phyloP scores from a whole-genome alignment of 2,888 invertebrate genomes.

The Chloroclysta siterata region DNA sequence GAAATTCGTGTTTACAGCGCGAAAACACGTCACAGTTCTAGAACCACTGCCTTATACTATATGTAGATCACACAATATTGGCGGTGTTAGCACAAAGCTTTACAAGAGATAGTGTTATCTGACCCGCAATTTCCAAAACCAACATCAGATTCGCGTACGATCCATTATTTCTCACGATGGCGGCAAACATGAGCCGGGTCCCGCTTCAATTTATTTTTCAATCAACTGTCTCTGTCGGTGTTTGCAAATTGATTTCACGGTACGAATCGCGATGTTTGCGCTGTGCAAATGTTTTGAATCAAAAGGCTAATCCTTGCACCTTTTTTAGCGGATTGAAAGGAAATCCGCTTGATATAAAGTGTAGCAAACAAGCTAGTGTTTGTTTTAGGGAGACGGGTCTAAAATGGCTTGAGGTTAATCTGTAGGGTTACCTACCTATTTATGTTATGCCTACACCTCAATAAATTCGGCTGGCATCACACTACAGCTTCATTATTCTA shows the following conservation, averaged over 20 bases:
- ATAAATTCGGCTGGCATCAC: too few species aligned
- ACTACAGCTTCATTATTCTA: too few species aligned
- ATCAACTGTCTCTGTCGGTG: constrained; percentile 48
- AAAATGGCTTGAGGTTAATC: too few species aligned
- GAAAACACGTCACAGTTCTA: too few species aligned
- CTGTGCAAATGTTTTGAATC: constrained; percentile 19
- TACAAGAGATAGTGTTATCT: neutral
- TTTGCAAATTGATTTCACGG: constrained; percentile 41
- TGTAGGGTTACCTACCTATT: too few species aligned
- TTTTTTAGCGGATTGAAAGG: too few species aligned
- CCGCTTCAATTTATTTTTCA: constrained; percentile 61
- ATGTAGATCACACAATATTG: neutral
- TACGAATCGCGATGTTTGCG: constrained; percentile 11
- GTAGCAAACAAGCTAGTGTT: too few species aligned
- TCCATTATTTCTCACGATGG: constrained; percentile 18
- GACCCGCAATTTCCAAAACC: constrained; percentile 7
- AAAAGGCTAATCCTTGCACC: constrained; percentile 16
- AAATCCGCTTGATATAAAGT: too few species aligned
- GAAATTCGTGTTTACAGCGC: too few species aligned
- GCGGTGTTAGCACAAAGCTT: neutral
- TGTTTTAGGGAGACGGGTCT: too few species aligned
- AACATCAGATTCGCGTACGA: neutral
- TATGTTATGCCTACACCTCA: too few species aligned
- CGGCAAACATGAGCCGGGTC: constrained; percentile 36
- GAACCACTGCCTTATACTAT: neutral